Conservation (phyloP, 2,113 vertebrate species). For the Nothocercus nigrocapillus region DNA sequence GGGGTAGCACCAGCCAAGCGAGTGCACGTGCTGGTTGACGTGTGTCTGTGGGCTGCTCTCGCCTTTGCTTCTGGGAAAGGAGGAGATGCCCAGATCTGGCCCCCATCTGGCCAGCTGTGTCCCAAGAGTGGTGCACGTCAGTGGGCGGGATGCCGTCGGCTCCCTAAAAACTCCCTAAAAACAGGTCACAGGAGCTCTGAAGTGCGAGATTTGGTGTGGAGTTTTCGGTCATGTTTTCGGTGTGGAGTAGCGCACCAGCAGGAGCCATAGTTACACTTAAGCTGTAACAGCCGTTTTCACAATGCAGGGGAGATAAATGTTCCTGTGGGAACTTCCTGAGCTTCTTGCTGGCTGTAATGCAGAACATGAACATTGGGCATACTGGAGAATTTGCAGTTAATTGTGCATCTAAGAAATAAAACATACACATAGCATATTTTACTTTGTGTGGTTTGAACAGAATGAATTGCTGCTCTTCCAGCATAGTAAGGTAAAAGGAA, state of each 20-base stretch:
- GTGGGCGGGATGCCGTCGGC: background rate
- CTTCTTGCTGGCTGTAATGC: background rate
- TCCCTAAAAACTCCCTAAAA: background rate
- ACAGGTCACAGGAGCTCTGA: background rate
- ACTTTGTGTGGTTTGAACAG: background rate
- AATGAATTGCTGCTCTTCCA: background rate
- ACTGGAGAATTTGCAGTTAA: background rate
- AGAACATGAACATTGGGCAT: background rate
- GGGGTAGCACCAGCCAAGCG: background rate
- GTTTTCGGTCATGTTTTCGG: background rate
- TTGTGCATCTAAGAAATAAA: slow-evolving; percentile 18
- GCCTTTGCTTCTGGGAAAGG: background rate
- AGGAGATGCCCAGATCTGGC: background rate
- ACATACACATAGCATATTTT: background rate
- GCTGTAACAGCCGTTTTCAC: background rate
- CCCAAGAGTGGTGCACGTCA: background rate
- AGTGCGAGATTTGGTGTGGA: background rate
- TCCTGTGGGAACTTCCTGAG: background rate
- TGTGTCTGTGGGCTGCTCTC: background rate
- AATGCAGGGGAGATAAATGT: background rate
- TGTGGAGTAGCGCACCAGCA: background rate
- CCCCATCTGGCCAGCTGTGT: background rate
- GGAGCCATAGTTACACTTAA: background rate
- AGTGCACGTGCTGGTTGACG: fast-evolving
- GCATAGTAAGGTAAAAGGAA: background rate